Conservation (phyloP, 2,113 vertebrate genomes). For the Phyllopteryx taeniolatus region DNA sequence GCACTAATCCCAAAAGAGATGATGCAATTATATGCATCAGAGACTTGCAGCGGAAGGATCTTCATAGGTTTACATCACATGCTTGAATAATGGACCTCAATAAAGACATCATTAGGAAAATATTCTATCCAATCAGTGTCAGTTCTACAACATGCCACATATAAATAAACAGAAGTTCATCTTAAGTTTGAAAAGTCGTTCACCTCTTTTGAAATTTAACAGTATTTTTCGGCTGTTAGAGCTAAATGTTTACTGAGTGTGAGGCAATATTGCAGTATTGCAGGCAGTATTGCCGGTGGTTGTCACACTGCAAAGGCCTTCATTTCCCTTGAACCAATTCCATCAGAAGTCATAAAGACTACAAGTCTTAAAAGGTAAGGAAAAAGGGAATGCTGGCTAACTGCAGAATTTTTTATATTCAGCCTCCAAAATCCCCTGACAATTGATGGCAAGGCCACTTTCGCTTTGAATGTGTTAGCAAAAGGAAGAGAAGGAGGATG, state of each 20-base stretch:
- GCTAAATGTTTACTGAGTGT: conserved; percentile 7
- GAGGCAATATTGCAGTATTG: background rate
- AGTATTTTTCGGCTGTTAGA: background rate
- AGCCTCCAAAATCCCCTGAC: conserved; percentile 18
- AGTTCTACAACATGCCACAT: background rate
- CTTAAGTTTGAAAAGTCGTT: background rate
- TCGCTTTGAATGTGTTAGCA: conserved; percentile 26
- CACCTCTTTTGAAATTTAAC: background rate
- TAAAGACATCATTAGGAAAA: conserved; percentile 16
- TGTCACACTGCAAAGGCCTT: background rate
- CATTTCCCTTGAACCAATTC: conserved; percentile 17
- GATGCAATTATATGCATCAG: conserved; percentile 34
- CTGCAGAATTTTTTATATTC: conserved; percentile 26
- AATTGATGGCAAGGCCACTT: conserved; percentile 28
- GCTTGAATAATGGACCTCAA: conserved; percentile 8
- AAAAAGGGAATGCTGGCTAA: conserved; percentile 13
- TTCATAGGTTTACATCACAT: conserved; percentile 8
- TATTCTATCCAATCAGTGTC: background rate
- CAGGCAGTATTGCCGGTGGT: background rate
- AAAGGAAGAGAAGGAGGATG: conserved; percentile 29
- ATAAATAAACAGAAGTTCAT: background rate
- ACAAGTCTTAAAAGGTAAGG: background rate
- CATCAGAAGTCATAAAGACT: conserved; percentile 7
- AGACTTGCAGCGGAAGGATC: conserved; percentile 9
- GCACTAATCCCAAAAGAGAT: conserved; percentile 5